Conservation (phyloP, 2,113 vertebrate species). For the Tretioscincus oriximinensis region DNA sequence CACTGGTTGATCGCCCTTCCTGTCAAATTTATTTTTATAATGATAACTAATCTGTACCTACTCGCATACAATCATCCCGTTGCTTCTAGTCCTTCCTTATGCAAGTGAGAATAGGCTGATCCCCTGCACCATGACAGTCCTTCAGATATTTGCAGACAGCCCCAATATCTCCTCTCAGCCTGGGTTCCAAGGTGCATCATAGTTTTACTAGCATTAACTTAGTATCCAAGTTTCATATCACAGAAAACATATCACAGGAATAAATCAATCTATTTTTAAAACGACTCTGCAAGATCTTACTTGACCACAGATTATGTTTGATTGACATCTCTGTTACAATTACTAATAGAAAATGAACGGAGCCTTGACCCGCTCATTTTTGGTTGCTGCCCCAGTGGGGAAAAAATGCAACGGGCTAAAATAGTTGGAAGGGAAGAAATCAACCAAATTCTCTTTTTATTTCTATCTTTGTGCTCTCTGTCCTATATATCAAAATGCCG, state of each 20-base stretch:
- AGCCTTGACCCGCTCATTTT: neutral
- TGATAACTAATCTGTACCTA: no score
- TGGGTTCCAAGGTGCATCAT: no score
- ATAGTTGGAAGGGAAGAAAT: neutral
- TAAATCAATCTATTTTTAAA: neutral
- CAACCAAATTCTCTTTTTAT: constrained; percentile 34
- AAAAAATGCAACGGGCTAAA: constrained; percentile 1
- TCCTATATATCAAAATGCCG: constrained; percentile 32
- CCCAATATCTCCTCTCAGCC: no score
- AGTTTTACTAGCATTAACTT: constrained; percentile 20
- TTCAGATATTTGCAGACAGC: no score
- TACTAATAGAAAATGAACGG: neutral
- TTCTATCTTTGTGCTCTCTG: constrained; percentile 24
- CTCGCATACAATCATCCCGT: no score
- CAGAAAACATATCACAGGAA: constrained; percentile 1
- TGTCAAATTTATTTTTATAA: no score
- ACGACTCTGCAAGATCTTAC: constrained; percentile 20
- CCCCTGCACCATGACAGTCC: no score
- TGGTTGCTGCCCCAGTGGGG: constrained; percentile 17
- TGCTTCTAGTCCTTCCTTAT: no score
- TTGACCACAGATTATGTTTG: constrained; percentile 22
- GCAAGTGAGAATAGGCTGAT: no score
- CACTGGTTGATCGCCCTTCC: no score
- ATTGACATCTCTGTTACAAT: neutral
- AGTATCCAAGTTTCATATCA: constrained; percentile 35